Evolutionary conservation across 2,888 invertebrate genomes (phyloP).

Genomic region (Mesorhabditis sp.): DNA sequence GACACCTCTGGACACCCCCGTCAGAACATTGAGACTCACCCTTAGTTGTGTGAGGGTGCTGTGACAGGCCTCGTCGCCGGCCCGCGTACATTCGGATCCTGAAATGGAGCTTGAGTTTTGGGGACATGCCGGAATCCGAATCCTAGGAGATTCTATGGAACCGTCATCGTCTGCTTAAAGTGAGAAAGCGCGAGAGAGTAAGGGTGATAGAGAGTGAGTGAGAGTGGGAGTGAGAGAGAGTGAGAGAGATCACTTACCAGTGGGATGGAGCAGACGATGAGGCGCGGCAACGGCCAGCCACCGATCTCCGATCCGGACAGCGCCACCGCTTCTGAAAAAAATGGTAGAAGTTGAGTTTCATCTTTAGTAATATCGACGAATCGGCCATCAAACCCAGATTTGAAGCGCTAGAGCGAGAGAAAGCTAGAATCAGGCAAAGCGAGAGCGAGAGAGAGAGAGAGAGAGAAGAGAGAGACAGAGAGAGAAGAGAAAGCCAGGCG

Average conservation of each 20-base stretch:
- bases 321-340: conserved; percentile 42
- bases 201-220: too few species aligned
- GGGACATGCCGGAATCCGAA: not conserved
- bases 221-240: too few species aligned
- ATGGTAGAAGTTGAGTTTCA: not conserved
- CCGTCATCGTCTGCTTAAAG: too few species aligned
- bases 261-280: conserved; percentile 13
- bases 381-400: too few species aligned
- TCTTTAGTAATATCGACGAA: too few species aligned
- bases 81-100: not conserved
- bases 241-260: not conserved
- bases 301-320: conserved; percentile 49
- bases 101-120: not conserved
- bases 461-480: too few species aligned
- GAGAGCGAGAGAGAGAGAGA: too few species aligned
- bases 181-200: too few species aligned
- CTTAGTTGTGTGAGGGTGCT: conserved; percentile 2
- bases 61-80: not conserved
- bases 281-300: conserved; percentile 34
- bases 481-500: too few species aligned
- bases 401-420: too few species aligned
- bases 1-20: too few species aligned
- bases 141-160: not conserved
- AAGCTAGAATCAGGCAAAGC: too few species aligned
- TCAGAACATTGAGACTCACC: not conserved